A percentile compares a stretch with the other conserved stretches of the same genome.
These are phyloP conservation scores for Eupristina koningsbergeri DNA, from an alignment of 1,140 invertebrate species.

Conservation along the genomic window DNA sequence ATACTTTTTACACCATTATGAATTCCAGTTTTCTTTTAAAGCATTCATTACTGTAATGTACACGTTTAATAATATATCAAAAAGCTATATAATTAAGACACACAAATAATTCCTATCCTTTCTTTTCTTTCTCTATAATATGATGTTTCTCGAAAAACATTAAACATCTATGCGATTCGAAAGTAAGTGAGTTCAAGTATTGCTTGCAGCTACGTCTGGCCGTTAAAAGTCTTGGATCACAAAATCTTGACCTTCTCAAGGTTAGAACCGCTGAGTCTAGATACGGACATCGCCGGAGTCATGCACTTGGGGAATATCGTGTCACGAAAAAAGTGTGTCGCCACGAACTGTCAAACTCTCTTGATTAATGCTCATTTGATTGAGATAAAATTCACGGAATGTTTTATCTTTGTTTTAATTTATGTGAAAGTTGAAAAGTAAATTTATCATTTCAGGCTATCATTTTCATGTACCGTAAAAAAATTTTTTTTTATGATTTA, in stretches of 20 bases:
- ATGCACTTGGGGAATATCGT: neutral
- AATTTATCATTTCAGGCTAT: neutral
- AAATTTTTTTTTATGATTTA: neutral
- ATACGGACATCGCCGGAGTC: neutral
- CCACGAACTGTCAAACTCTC: neutral
- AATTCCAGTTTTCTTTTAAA: neutral
- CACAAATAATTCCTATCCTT: neutral
- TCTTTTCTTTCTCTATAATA: neutral
- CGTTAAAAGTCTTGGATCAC: neutral
- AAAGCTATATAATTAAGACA: too few species aligned
- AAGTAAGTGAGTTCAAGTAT: neutral
- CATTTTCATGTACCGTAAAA: neutral
- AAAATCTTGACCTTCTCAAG: conserved; percentile 8
- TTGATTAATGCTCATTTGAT: neutral
- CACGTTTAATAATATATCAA: neutral
- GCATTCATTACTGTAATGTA: neutral
- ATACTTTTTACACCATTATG: neutral
- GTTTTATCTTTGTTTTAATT: neutral
- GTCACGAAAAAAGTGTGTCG: neutral
- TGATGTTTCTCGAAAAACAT: neutral
- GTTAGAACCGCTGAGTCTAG: neutral
- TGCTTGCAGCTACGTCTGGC: neutral
- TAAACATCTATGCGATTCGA: neutral
- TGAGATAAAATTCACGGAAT: neutral
- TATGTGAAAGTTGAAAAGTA: neutral